Evolutionary conservation across 2,113 vertebrate species (phyloP).

Genomic region (Ctenomys sociabilis): DNA sequence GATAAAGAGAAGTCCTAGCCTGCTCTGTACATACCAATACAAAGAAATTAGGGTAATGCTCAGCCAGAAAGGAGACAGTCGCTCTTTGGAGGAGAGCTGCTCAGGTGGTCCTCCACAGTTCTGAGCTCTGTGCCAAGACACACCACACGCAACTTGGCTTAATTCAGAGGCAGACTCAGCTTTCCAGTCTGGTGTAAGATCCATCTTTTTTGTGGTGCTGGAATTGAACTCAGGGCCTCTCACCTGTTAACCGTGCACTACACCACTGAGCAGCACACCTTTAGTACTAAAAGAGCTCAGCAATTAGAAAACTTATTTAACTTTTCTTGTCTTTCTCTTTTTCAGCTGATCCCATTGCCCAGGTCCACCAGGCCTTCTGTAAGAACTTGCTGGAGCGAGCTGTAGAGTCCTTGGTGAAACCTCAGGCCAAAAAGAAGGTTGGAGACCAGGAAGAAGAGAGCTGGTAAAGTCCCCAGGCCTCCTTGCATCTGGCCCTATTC

Average conservation of each 20-base stretch:
- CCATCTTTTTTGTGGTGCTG: not conserved
- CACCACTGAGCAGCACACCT: not conserved
- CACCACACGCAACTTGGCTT: not conserved
- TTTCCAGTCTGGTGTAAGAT: not conserved
- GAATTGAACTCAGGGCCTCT: not conserved
- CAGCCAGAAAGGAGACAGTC: no score
- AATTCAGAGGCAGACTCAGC: not conserved
- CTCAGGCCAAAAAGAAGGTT: slow-evolving; percentile 85
- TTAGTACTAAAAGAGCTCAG: not conserved
- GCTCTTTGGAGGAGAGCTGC: no score
- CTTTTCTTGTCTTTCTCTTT: not conserved
- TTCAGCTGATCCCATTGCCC: slow-evolving; percentile 94
- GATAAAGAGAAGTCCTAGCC: no score
- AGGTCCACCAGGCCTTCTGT: slow-evolving; percentile 97
- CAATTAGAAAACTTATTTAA: not conserved
- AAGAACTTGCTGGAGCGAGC: slow-evolving; percentile 95
- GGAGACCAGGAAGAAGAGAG: slow-evolving; percentile 85
- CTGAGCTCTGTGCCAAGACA: not conserved
- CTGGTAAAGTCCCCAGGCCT: slow-evolving; percentile 77
- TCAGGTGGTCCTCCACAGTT: no score
- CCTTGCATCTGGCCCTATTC: not conserved
- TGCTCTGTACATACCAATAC: no score
- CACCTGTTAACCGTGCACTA: not conserved
- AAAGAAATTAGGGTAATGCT: no score
- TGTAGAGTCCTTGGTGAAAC: slow-evolving; percentile 94